Evolutionary conservation across 1,140 invertebrate genomes (phyloP), one percentile per base, ranked within the genome.

Genomic region (Nasonia longicornis): DNA sequence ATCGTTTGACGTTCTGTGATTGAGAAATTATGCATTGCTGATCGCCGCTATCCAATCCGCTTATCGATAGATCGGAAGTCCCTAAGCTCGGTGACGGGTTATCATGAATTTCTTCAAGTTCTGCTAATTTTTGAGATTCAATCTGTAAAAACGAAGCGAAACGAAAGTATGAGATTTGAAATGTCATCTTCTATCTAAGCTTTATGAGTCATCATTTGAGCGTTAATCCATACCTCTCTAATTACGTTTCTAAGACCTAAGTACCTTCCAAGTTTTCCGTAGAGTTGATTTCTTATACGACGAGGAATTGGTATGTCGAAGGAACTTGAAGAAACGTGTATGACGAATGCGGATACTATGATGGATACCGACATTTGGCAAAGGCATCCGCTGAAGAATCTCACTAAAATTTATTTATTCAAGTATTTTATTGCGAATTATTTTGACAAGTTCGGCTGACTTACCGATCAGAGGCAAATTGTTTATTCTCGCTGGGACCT

Each of bases 381-480:
- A 58, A 93, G 86, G 79, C 91, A 92, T 73, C 88, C 90, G 52
- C 89, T 93, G 84, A 91, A 94, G 83, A 89, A 91, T 80, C 87
- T 84, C 11, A 92, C 93, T 93, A 84, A 84, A 92, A 89, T 91
- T 90, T 2, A 91, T 77, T 12, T 20, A 3, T n/a, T 4, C 52
- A 16, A 20, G 4, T 16, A n/a, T 20, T 58, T 58, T 0, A 42
- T 7, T 10, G 7, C 38, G 52, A 7, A 66, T 2, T 29, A 29
- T 67, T 67, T 67, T 38, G 26, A 64, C 31, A 8, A 22, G 16
- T 48, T 69, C 22, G n/a, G 2, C 20, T 3, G 64, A 22, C 87
- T 87, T 88, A 95, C 94, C 93, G 75, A 95, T 90, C 29, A 94
- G 86, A 14, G 94, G 94, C 35, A 93, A 91, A 80, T 92, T 91